These are phyloP conservation scores for Rhopalosiphum maidis DNA, from an alignment of 1,140 invertebrate genomes.

Conservation along the genomic window DNA sequence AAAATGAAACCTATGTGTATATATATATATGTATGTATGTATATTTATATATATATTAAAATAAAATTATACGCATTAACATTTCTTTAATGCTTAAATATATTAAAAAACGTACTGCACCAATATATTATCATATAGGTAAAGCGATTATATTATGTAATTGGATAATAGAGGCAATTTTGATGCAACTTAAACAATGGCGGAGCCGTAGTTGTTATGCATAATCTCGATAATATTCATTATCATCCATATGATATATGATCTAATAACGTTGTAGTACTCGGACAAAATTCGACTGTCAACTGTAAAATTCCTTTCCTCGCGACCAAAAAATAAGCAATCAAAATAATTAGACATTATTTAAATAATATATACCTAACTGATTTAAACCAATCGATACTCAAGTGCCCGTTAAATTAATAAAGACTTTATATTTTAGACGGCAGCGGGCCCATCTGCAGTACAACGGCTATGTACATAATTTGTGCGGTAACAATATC, in stretches of 20 bases:
- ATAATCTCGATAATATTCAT: not conserved
- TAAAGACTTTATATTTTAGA: not conserved
- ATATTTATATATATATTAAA: not conserved
- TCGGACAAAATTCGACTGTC: not conserved
- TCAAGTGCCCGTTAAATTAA: not conserved
- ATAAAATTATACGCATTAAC: not conserved
- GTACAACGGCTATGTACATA: not conserved
- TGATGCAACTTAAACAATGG: not conserved
- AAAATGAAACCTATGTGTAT: too few relatives aligned
- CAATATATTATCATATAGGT: not conserved
- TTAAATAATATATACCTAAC: not conserved
- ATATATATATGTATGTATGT: too few relatives aligned
- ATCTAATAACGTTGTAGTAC: not conserved
- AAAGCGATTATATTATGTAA: not conserved
- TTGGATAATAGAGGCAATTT: not conserved
- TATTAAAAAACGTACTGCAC: not conserved
- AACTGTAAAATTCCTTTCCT: not conserved
- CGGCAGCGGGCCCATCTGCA: too few relatives aligned
- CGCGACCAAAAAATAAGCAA: not conserved
- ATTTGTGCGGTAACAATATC: not conserved
- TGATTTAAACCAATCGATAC: not conserved
- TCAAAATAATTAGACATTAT: not conserved
- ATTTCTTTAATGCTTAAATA: not conserved
- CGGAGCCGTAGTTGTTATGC: not conserved
- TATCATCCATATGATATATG: too few relatives aligned